Conservation (phyloP, 2,888 invertebrate species). For the Stenoptilia bipunctidactyla region DNA sequence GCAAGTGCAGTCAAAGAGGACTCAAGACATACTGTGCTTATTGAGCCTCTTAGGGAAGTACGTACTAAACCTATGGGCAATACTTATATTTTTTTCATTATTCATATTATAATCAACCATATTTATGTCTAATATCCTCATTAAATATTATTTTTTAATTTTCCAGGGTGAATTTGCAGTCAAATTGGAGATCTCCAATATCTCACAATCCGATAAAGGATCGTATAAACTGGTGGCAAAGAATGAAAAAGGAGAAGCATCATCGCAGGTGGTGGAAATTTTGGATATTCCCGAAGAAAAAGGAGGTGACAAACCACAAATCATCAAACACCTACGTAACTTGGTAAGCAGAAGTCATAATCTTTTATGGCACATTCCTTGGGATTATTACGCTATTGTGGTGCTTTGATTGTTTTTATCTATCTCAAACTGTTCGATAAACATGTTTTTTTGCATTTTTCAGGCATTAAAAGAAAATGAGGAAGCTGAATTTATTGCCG, state of each 20-base stretch:
- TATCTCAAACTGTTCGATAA: no score
- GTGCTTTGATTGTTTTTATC: no score
- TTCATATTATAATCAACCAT: not conserved
- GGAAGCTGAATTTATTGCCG: conserved; percentile 82
- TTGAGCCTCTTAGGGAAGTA: conserved; percentile 85
- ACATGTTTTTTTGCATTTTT: conserved; percentile 12
- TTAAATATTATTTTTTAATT: conserved; percentile 1
- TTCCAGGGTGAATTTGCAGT: conserved; percentile 88
- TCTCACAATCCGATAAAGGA: conserved; percentile 86
- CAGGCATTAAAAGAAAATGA: conserved; percentile 70
- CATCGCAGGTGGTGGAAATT: conserved; percentile 89
- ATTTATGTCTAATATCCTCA: conserved; percentile 1
- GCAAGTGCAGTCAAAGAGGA: conserved; percentile 82
- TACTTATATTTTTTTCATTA: no score
- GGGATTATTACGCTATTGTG: no score
- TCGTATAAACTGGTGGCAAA: conserved; percentile 91
- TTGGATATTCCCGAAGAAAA: conserved; percentile 85
- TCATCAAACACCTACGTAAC: conserved; percentile 81
- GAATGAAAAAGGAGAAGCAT: conserved; percentile 93
- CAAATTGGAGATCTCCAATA: conserved; percentile 90
- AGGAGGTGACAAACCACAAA: conserved; percentile 84
- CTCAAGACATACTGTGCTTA: conserved; percentile 79
- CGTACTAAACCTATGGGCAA: no score
- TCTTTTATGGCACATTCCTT: no score
- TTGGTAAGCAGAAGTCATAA: conserved; percentile 74